Evolutionary conservation across 2,113 vertebrate genomes (phyloP), one percentile per base, ranked within the genome.

Genomic region (Myotis yumanensis): DNA sequence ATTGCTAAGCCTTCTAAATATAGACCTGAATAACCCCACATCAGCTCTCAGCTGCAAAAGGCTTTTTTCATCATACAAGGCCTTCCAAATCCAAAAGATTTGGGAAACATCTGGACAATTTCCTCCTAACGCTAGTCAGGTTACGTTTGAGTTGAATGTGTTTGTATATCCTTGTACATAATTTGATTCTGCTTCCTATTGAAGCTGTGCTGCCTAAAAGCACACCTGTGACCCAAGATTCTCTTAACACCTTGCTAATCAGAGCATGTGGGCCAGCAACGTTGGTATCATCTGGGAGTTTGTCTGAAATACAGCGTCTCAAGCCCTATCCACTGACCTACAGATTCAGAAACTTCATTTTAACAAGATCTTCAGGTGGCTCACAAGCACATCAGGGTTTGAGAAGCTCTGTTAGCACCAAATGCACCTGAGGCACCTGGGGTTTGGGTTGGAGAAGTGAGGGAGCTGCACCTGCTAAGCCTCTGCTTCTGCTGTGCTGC

Each of bases 161-260:
- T 90, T 86, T 71, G 43, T 52, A 0, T 35, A 69, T 81, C 92
- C 93, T 88, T 18, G 69, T 64, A 18, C 54, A 59, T 73, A 80
- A 86, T 64, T 52, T 40, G 37, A 37, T 88, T 88, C 81, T 93
- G 84, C 62, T 93, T 40, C 57, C 69, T 83, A 3, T 30, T 52
- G 73, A 72, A 97, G 40, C 85, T 54, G 23, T 30, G 59, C 66
- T 23, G 8, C 51, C 32, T 35, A n/a, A 43, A 43, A 83, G 7
- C 15, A 54, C 16, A 17, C 11, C 64, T 72, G 35, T 40, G 73
- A 86, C 43, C 81, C 37, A 46, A 73, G 72, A 57, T 30, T 66
- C 92, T 82, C 72, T 82, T 82, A 86, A 87, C 88, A 86, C 48
- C 77, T 94, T 83, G 25, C 75, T 77, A 66, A 81, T 91, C 46